Percentiles rank a stretch among this genome's conserved stretches.
phyloP scores from a whole-genome alignment of 2,888 invertebrate species.

The Hirtodrosophila trivittata region DNA sequence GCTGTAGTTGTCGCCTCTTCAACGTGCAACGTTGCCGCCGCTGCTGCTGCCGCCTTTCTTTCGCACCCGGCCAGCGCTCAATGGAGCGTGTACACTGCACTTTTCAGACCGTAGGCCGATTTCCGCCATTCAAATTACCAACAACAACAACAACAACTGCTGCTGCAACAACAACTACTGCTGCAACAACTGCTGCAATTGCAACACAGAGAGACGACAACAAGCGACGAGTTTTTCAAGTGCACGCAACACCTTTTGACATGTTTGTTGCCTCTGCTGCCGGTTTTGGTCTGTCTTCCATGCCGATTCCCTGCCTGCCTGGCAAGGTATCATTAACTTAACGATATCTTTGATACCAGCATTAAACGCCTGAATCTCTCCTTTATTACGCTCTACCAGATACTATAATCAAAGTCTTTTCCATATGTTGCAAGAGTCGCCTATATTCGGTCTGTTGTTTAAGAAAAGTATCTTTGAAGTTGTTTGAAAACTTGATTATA shows the following conservation, averaged over 20 bases:
- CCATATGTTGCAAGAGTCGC: no score
- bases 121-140: slow-evolving; percentile 74
- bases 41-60: slow-evolving; percentile 60
- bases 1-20: slow-evolving; percentile 54
- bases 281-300: slow-evolving; percentile 16
- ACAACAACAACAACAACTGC: slow-evolving; percentile 30
- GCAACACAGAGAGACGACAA: slow-evolving; percentile 28
- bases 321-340: neutral
- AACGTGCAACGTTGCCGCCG: slow-evolving; percentile 23
- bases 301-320: slow-evolving; percentile 14
- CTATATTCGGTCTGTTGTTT: no score
- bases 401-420: no score
- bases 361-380: no score
- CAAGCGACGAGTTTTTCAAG: slow-evolving; percentile 71
- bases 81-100: slow-evolving; percentile 24
- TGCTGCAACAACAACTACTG: slow-evolving; percentile 9
- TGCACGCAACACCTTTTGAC: slow-evolving; percentile 79
- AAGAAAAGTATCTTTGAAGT: no score
- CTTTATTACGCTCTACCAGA: no score
- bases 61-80: slow-evolving; percentile 42
- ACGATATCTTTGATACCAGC: neutral
- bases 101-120: slow-evolving; percentile 51
- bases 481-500: no score
- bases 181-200: slow-evolving; percentile 15
- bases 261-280: slow-evolving; percentile 46